Conservation (phyloP, 1,140 invertebrate genomes). For the Mercenaria mercenaria region DNA sequence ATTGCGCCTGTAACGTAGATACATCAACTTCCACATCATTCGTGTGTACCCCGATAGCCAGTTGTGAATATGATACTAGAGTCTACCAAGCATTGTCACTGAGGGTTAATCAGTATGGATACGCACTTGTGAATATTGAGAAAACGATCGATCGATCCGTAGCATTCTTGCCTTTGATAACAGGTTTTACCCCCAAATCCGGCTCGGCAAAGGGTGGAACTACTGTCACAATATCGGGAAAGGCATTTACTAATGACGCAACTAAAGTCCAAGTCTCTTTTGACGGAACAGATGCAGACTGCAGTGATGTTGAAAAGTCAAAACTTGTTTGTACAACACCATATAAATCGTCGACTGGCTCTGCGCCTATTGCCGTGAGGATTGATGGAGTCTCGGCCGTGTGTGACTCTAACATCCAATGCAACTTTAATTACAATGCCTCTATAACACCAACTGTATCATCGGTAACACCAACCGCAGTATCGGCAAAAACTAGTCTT, state of each 20-base stretch:
- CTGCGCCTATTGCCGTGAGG: not conserved
- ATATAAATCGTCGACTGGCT: not conserved
- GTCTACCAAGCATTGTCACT: constrained; percentile 57
- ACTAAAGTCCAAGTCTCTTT: constrained; percentile 67
- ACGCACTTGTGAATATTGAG: constrained; percentile 66
- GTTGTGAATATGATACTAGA: constrained; percentile 57
- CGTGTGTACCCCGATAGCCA: constrained; percentile 55
- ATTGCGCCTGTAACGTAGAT: constrained; percentile 49
- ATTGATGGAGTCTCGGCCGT: not conserved
- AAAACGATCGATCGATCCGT: constrained; percentile 54
- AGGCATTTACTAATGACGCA: constrained; percentile 5
- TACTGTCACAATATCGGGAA: constrained; percentile 70
- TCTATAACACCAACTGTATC: constrained; percentile 53
- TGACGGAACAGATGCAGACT: constrained; percentile 54
- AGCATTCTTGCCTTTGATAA: constrained; percentile 69
- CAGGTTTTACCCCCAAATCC: constrained; percentile 57
- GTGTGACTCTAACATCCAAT: constrained; percentile 15
- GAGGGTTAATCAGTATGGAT: constrained; percentile 72
- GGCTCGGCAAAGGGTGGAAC: constrained; percentile 73
- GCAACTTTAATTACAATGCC: constrained; percentile 51
- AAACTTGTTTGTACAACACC: constrained; percentile 66
- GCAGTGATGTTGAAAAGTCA: constrained; percentile 47
- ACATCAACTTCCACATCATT: constrained; percentile 1
- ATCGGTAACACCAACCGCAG: constrained; percentile 29
- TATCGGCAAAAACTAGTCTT: constrained; percentile 15